Conservation (phyloP, 92 coral and sea anemone genomes). For the Pocillopora meandrina region DNA sequence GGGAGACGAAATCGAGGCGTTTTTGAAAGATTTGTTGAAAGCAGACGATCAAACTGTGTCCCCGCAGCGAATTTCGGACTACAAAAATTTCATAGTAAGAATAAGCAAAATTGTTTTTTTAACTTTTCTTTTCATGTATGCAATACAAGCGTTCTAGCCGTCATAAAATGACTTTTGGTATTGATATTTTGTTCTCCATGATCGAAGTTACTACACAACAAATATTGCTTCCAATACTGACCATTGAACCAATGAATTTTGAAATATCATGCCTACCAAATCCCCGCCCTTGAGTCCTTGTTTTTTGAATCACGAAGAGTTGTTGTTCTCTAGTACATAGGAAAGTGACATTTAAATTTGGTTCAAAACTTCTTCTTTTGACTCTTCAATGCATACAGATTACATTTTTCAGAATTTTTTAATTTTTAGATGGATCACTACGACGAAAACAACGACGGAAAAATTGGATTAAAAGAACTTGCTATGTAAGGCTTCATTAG, state of each 20-base stretch:
- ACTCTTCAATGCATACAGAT: neutral
- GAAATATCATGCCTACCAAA: too few species aligned
- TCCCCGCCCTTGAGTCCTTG: too few species aligned
- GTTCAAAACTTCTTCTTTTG: too few species aligned
- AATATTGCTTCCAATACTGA: too few species aligned
- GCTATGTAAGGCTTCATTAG: neutral
- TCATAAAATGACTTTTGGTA: too few species aligned
- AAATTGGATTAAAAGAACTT: conserved; percentile 40
- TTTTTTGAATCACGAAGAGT: too few species aligned
- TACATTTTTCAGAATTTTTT: neutral
- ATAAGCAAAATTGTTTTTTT: neutral
- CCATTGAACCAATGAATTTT: too few species aligned
- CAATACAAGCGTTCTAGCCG: neutral
- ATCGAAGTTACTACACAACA: too few species aligned
- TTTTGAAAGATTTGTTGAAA: conserved; percentile 51
- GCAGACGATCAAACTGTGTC: conserved; percentile 26
- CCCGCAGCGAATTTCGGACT: conserved; percentile 41
- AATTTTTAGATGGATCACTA: conserved; percentile 31
- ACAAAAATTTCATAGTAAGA: conserved; percentile 49
- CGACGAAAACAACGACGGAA: conserved; percentile 48
- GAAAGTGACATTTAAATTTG: neutral
- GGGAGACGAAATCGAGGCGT: conserved; percentile 64
- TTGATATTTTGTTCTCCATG: too few species aligned
- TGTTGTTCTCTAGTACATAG: too few species aligned
- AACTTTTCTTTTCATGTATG: neutral